phyloP scores from a whole-genome alignment of 2,113 vertebrate species.

The Halcyon senegalensis region DNA sequence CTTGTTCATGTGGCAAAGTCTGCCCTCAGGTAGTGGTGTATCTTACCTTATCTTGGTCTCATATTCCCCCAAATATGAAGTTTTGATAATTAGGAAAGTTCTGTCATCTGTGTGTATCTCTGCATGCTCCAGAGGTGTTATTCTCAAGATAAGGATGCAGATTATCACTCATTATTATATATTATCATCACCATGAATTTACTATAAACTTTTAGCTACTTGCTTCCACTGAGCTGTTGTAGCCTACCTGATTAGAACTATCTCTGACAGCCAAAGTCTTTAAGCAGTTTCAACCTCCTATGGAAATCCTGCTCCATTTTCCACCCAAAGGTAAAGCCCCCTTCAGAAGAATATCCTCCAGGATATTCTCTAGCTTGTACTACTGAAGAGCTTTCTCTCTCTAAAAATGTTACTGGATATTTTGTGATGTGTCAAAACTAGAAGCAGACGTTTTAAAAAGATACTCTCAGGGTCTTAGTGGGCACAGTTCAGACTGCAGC shows the following conservation, averaged over 20 bases:
- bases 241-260: background rate
- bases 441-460: background rate
- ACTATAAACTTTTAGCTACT: background rate
- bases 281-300: background rate
- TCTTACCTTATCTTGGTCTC: background rate
- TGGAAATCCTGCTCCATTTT: background rate
- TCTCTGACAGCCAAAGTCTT: background rate
- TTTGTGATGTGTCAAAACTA: background rate
- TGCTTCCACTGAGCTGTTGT: background rate
- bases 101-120: accelerated
- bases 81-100: background rate
- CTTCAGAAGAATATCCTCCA: background rate
- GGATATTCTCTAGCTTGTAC: background rate
- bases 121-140: background rate
- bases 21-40: background rate
- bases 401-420: background rate
- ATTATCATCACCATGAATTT: background rate
- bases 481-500: background rate
- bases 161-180: background rate
- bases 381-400: background rate
- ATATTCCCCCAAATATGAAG: background rate
- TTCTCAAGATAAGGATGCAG: background rate
- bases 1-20: background rate
- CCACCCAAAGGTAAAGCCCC: background rate
- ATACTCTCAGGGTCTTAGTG: background rate